These are phyloP conservation scores for Tragelaphus buxtoni DNA, from an alignment of 2,113 vertebrate genomes.

Conservation along the genomic window DNA sequence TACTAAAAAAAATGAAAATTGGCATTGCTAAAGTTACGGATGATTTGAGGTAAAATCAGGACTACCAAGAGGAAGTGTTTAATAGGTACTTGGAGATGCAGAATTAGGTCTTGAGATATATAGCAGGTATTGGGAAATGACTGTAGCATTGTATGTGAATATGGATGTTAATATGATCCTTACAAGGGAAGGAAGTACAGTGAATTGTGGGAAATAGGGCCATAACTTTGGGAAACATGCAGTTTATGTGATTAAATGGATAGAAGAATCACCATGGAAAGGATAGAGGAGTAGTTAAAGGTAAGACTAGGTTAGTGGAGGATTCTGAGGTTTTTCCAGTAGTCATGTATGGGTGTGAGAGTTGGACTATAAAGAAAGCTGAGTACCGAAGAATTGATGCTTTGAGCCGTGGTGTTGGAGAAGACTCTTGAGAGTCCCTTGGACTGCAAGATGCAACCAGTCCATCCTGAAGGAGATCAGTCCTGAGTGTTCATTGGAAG, in stretches of 20 bases:
- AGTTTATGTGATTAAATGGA: not conserved
- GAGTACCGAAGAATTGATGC: not conserved
- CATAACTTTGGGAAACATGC: not conserved
- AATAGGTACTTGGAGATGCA: not conserved
- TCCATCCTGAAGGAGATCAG: not conserved
- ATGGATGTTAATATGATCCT: not conserved
- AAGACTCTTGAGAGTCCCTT: not conserved
- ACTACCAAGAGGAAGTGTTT: not conserved
- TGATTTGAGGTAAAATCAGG: not conserved
- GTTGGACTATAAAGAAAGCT: not conserved
- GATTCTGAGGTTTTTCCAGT: not conserved
- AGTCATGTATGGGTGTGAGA: not conserved
- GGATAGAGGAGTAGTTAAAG: not conserved
- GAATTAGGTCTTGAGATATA: not conserved
- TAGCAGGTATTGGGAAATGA: not conserved
- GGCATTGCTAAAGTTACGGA: not conserved
- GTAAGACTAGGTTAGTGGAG: not conserved
- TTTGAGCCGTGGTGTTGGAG: not conserved
- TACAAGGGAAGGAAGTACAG: constrained; percentile 4
- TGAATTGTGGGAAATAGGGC: not conserved
- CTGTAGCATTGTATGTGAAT: not conserved
- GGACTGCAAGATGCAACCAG: not conserved
- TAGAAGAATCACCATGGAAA: not conserved
- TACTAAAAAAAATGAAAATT: not conserved
- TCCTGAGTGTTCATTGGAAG: not conserved